Percentiles rank a stretch among this genome's conserved stretches.
phyloP scores from a whole-genome alignment of 1,140 invertebrate species.

The Mizuhopecten yessoensis region DNA sequence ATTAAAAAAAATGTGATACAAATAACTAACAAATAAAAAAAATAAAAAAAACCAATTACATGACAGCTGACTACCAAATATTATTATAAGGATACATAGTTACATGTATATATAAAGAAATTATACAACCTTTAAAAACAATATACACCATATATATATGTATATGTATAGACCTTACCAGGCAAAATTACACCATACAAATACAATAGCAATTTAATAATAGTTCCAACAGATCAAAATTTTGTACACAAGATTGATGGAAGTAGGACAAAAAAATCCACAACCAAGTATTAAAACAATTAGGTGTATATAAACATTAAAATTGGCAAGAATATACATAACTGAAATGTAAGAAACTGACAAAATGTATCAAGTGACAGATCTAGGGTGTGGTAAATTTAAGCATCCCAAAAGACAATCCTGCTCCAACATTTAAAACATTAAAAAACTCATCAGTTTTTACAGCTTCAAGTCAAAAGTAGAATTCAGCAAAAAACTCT shows the following conservation, averaged over 20 bases:
- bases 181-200: background rate
- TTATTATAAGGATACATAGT: background rate
- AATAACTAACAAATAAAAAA: background rate
- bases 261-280: slow-evolving; percentile 23
- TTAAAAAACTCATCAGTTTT: background rate
- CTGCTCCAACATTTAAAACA: background rate
- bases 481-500: too few species aligned
- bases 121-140: background rate
- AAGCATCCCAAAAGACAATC: background rate
- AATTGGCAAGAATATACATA: background rate
- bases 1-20: background rate
- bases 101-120: background rate
- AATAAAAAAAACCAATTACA: background rate
- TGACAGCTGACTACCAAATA: background rate
- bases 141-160: background rate
- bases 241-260: background rate
- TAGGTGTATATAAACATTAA: background rate
- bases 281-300: background rate
- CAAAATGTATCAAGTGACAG: background rate
- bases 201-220: slow-evolving; percentile 28
- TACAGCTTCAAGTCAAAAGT: too few species aligned
- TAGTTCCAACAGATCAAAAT: background rate
- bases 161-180: background rate
- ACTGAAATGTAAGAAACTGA: background rate
- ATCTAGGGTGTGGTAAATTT: background rate